phyloP scores from a whole-genome alignment of 1,140 invertebrate species.

The Trachelipus rathkii region DNA sequence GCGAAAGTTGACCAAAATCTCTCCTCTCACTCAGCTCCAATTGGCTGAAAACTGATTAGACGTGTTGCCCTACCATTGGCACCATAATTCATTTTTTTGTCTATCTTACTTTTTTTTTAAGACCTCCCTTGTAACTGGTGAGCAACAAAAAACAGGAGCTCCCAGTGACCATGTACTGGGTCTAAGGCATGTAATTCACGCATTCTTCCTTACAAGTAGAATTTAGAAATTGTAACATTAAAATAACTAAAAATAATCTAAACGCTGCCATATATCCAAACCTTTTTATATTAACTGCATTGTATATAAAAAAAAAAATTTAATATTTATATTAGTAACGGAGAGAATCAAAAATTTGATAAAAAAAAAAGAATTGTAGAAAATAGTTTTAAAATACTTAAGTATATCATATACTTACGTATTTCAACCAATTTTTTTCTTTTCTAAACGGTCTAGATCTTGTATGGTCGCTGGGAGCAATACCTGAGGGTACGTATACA shows the following conservation, averaged over 20 bases:
- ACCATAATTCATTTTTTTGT: no score
- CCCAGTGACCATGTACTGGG: constrained; percentile 43
- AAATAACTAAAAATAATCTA: neutral
- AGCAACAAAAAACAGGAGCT: constrained; percentile 35
- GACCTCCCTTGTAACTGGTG: constrained; percentile 34
- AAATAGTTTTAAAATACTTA: neutral
- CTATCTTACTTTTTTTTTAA: no score
- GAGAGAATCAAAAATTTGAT: neutral
- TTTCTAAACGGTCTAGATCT: constrained; percentile 74
- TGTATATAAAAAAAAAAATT: neutral
- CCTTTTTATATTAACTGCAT: neutral
- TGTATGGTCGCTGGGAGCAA: constrained; percentile 95
- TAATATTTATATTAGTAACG: neutral
- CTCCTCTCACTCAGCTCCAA: neutral
- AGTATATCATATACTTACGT: neutral
- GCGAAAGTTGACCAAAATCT: neutral
- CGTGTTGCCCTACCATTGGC: no score
- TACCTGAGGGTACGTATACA: constrained; percentile 83
- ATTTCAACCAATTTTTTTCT: constrained; percentile 45
- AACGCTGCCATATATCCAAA: neutral
- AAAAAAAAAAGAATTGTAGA: neutral
- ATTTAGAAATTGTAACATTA: neutral
- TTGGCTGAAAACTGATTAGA: neutral
- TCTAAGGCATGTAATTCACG: constrained; percentile 32
- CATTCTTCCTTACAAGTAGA: neutral